Conservation (phyloP, 2,797 vertebrate species). For the Sebastiscus tertius region DNA sequence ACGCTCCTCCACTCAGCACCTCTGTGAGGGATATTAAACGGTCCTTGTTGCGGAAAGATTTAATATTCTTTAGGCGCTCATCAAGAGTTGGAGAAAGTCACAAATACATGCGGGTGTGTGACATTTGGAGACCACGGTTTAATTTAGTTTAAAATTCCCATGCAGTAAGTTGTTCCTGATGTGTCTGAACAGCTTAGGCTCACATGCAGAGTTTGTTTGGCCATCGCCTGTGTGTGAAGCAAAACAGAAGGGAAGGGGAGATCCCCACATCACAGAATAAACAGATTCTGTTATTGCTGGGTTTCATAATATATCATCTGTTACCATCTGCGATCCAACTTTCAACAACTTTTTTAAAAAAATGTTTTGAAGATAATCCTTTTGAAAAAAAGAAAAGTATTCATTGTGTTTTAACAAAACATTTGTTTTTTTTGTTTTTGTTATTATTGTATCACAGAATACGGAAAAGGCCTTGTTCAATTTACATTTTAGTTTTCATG, state of each 20-base stretch:
- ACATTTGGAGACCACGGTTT: constrained; percentile 53
- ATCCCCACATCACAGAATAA: constrained; percentile 56
- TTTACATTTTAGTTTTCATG: not conserved
- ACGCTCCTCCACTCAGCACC: constrained; percentile 45
- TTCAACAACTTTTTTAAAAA: constrained; percentile 33
- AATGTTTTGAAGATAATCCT: constrained; percentile 53
- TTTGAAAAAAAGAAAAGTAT: not conserved
- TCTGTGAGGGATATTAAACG: constrained; percentile 16
- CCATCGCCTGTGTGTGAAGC: constrained; percentile 51
- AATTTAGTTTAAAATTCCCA: constrained; percentile 54
- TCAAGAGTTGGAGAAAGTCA: constrained; percentile 35
- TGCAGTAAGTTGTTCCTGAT: constrained; percentile 61
- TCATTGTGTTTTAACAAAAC: constrained; percentile 9
- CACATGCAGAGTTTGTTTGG: constrained; percentile 48
- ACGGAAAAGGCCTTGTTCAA: not conserved
- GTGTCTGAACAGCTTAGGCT: constrained; percentile 51
- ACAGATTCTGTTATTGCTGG: constrained; percentile 57
- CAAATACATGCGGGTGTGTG: constrained; percentile 33
- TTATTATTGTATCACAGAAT: not conserved
- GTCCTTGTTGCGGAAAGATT: constrained; percentile 31
- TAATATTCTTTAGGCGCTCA: constrained; percentile 32
- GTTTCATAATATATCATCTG: constrained; percentile 65
- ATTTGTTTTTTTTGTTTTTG: constrained; percentile 8
- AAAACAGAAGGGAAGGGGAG: constrained; percentile 55
- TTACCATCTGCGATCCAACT: constrained; percentile 58